A percentile compares a stretch with the other conserved stretches of the same genome.
These are phyloP conservation scores for Tyria jacobaeae DNA, from an alignment of 2,888 invertebrate genomes.

Conservation along the genomic window DNA sequence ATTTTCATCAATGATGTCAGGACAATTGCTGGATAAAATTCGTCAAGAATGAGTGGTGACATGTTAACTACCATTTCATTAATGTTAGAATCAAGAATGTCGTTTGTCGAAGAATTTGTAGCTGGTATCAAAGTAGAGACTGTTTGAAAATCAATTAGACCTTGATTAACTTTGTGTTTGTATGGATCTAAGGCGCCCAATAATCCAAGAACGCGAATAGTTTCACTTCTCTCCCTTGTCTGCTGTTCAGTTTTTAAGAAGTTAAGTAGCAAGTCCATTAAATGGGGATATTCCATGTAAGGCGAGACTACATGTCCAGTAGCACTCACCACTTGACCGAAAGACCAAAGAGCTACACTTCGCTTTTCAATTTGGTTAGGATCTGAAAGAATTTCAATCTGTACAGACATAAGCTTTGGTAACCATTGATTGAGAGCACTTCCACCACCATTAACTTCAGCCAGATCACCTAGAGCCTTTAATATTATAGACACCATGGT, in stretches of 20 bases:
- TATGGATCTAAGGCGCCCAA: constrained; percentile 99
- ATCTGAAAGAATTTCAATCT: constrained; percentile 97
- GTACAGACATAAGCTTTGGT: constrained; percentile 94
- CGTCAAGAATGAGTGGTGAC: constrained; percentile 95
- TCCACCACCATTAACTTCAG: constrained; percentile 95
- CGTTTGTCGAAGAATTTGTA: constrained; percentile 88
- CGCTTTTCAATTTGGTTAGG: constrained; percentile 97
- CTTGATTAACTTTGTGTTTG: constrained; percentile 98
- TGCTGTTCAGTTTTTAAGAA: constrained; percentile 98
- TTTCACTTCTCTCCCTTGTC: constrained; percentile 93
- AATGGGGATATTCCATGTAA: constrained; percentile 96
- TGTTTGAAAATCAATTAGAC: constrained; percentile 95
- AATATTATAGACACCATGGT: constrained; percentile 96
- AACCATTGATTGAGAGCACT: constrained; percentile 96
- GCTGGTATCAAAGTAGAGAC: constrained; percentile 93
- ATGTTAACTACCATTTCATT: constrained; percentile 98
- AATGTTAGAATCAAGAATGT: constrained; percentile 88
- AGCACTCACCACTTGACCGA: constrained; percentile 98
- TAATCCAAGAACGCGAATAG: constrained; percentile 97
- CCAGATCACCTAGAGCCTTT: constrained; percentile 97
- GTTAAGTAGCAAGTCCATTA: constrained; percentile 96
- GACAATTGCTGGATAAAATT: constrained; percentile 99
- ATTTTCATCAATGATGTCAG: constrained; percentile 98
- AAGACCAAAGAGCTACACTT: constrained; percentile 97
- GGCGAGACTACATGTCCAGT: constrained; percentile 98